Conservation (phyloP, 2,797 vertebrate genomes). For the Alectoris magna region DNA sequence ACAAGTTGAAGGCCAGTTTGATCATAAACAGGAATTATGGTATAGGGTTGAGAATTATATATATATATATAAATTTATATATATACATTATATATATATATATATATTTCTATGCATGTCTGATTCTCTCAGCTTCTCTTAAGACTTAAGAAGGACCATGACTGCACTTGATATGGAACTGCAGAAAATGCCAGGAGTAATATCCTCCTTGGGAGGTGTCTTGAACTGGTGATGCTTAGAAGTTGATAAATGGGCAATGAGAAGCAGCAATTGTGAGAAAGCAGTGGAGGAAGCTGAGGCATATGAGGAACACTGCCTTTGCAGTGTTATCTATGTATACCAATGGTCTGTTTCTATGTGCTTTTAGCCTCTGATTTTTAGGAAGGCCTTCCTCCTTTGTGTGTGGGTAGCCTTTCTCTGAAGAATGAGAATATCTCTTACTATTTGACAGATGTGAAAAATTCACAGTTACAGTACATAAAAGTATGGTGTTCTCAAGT, state of each 20-base stretch:
- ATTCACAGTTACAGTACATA: fast-evolving
- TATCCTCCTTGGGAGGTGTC: background rate
- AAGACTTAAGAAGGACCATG: background rate
- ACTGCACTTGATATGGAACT: background rate
- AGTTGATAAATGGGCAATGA: background rate
- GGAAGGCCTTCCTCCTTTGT: background rate
- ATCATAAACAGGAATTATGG: background rate
- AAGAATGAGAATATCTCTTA: background rate
- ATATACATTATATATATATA: too few species aligned
- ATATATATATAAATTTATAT: background rate
- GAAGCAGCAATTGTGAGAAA: background rate
- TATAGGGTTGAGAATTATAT: background rate
- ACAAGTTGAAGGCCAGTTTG: background rate
- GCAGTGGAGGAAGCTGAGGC: background rate
- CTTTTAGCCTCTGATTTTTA: background rate
- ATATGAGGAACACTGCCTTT: fast-evolving
- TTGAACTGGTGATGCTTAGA: background rate
- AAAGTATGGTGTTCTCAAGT: background rate
- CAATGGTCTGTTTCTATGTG: background rate
- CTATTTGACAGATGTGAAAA: background rate
- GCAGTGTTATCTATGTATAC: background rate
- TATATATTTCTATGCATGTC: background rate
- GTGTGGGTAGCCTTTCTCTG: background rate
- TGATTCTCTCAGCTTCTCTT: background rate
- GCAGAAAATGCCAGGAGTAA: background rate